A percentile compares a stretch with the other conserved stretches of the same genome.
These are phyloP conservation scores for Saguinus midas DNA, from an alignment of 2,113 vertebrate genomes.

Conservation along the genomic window DNA sequence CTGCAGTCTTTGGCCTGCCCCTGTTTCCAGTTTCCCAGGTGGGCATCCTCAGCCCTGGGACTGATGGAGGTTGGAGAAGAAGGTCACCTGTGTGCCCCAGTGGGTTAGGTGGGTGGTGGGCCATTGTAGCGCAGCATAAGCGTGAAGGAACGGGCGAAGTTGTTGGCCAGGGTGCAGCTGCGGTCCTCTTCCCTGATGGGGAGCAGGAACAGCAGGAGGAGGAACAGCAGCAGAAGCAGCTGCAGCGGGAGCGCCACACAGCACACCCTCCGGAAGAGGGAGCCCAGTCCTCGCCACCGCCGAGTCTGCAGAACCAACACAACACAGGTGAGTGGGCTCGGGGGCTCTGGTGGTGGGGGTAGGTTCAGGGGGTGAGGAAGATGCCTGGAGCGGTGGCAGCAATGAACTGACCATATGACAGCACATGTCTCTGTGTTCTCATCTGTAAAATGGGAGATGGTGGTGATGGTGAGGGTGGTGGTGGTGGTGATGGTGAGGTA, in stretches of 20 bases:
- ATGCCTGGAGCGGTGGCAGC: accelerated
- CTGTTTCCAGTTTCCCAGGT: background rate
- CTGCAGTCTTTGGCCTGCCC: background rate
- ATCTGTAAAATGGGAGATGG: background rate
- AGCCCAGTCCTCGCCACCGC: conserved; percentile 59
- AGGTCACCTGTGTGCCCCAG: background rate
- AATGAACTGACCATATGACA: accelerated
- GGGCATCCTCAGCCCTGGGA: background rate
- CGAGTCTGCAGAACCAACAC: conserved; percentile 76
- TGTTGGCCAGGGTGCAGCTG: conserved; percentile 93
- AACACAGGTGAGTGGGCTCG: accelerated
- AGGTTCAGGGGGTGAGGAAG: accelerated
- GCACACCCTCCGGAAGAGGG: conserved; percentile 86
- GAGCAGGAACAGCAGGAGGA: conserved; percentile 92
- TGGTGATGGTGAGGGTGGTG: accelerated
- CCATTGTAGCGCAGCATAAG: conserved; percentile 91
- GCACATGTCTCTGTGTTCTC: accelerated
- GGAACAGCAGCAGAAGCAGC: conserved; percentile 87
- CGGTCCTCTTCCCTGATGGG: conserved; percentile 86
- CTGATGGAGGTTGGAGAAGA: background rate
- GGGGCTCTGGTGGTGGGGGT: no score
- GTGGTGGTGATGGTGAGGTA: no score
- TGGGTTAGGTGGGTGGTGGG: conserved; percentile 90
- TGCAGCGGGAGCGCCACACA: conserved; percentile 89
- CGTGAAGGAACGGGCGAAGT: conserved; percentile 93